Evolutionary conservation across 2,888 invertebrate genomes (phyloP).

Genomic region (Leptopterna dolabrata): DNA sequence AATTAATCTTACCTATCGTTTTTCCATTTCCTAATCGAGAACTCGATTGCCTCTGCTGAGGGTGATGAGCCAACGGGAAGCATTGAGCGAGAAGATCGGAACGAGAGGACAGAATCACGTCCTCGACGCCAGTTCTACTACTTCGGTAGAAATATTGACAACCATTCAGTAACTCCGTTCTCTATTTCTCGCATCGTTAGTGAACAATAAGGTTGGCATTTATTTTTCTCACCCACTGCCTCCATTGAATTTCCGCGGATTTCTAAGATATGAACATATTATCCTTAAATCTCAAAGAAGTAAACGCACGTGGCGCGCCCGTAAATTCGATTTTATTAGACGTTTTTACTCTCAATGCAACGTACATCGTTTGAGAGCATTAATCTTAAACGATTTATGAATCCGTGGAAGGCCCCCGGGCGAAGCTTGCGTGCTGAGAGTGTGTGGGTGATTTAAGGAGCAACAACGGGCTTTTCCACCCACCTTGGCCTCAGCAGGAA

Average conservation of each 20-base stretch:
- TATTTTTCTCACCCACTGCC: background rate
- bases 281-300: constrained; percentile 7
- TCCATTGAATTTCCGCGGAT: background rate
- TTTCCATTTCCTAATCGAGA: too few species aligned
- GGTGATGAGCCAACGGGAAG: too few species aligned
- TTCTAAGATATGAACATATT: background rate
- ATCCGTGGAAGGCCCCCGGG: background rate
- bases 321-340: constrained; percentile 37
- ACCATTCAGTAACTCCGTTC: too few species aligned
- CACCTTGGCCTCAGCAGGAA: background rate
- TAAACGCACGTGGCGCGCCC: constrained; percentile 1
- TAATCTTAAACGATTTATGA: constrained; percentile 30
- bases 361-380: constrained; percentile 16
- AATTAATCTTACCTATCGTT: too few species aligned
- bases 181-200: too few species aligned
- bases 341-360: constrained; percentile 14
- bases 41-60: too few species aligned
- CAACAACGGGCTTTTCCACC: background rate
- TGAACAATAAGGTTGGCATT: too few species aligned
- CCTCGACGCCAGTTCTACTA: too few species aligned
- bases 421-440: background rate
- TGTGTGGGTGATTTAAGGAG: constrained; percentile 8
- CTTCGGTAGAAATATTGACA: too few species aligned
- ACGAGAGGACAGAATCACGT: too few species aligned
- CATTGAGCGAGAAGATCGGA: too few species aligned